Percentiles rank a stretch among this genome's conserved stretches.
Evolutionary conservation across 2,113 vertebrate species (phyloP).

Genomic region (Lota lota): DNA sequence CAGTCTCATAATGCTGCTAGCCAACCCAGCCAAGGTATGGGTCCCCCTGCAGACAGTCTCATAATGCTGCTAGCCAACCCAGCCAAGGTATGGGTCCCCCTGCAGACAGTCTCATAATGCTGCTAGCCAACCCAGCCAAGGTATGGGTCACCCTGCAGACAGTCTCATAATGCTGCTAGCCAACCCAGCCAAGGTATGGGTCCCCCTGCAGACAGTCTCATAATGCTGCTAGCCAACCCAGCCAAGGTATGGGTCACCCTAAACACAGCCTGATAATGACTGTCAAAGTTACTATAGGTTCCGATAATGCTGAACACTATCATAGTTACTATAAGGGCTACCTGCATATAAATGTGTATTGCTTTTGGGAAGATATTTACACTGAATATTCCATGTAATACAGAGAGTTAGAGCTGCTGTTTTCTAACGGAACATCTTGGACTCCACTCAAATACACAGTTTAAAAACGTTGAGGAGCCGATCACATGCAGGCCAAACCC

Average conservation of each 20-base stretch:
- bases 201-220: constrained; percentile 31
- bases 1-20: constrained; percentile 86
- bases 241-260: constrained; percentile 73
- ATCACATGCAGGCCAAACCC: too few relatives aligned
- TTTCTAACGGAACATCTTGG: too few relatives aligned
- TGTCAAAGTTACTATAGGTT: too few relatives aligned
- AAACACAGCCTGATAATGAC: not conserved
- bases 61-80: constrained; percentile 96
- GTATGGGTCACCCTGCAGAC: constrained; percentile 69
- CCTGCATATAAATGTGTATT: too few relatives aligned
- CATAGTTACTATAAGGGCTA: too few relatives aligned
- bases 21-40: constrained; percentile 90
- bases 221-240: constrained; percentile 94
- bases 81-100: too few relatives aligned
- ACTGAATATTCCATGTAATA: too few relatives aligned
- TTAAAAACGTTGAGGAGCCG: too few relatives aligned
- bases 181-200: constrained; percentile 84
- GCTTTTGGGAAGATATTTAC: too few relatives aligned
- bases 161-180: constrained; percentile 87
- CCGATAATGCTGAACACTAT: too few relatives aligned
- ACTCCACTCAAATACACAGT: too few relatives aligned
- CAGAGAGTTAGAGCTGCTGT: too few relatives aligned
- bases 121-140: constrained; percentile 90
- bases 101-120: constrained; percentile 80
- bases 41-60: constrained; percentile 18